A percentile compares a stretch with the other conserved stretches of the same genome.
Conservation (phyloP, 2,113 vertebrate species). For the Megaceryle maxima region DNA sequence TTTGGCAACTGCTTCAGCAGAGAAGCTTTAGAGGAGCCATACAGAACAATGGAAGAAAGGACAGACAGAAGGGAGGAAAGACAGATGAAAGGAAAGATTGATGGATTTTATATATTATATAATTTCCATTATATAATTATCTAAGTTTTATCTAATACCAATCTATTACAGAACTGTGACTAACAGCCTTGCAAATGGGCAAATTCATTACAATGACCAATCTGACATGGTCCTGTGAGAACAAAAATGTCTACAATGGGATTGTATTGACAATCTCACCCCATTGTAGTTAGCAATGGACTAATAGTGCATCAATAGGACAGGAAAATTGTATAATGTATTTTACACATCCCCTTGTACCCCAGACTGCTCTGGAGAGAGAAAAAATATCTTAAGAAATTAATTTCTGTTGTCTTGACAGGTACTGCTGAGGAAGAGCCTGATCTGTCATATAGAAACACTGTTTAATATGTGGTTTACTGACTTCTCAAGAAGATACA, state of each 20-base stretch:
- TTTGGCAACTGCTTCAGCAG: background rate
- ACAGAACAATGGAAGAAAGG: background rate
- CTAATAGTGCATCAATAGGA: background rate
- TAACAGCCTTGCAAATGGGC: background rate
- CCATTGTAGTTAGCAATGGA: background rate
- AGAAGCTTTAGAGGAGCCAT: background rate
- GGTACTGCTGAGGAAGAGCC: background rate
- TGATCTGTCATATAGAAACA: background rate
- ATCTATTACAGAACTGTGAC: background rate
- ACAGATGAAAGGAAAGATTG: background rate
- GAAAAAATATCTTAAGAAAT: background rate
- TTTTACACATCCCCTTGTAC: accelerated
- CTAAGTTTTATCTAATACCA: background rate
- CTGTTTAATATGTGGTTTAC: background rate
- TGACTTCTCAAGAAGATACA: background rate
- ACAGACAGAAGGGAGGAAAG: background rate
- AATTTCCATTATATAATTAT: background rate
- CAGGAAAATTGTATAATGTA: background rate
- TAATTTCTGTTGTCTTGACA: background rate
- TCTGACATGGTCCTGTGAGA: background rate
- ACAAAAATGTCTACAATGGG: background rate
- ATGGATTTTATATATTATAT: no score
- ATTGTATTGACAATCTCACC: background rate
- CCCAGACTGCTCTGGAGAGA: background rate
- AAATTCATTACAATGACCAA: background rate